Evolutionary conservation across 2,888 invertebrate genomes (phyloP).

Genomic region (Drosophila melanocephala): DNA sequence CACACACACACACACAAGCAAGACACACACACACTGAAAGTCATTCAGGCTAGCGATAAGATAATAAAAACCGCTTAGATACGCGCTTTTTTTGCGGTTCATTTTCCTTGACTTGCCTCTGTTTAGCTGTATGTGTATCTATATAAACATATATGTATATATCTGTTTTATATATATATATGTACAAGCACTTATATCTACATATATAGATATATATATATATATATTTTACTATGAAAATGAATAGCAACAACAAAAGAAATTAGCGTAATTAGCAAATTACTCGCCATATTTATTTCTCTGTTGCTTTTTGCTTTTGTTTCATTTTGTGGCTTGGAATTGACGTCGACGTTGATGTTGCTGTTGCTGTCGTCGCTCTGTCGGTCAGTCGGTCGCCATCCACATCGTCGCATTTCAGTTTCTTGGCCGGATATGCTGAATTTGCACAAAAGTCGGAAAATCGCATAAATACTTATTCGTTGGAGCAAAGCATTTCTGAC

Average conservation of each 20-base stretch:
- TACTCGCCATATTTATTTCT: constrained; percentile 53
- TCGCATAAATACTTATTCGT: constrained; percentile 65
- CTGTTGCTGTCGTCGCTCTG: constrained; percentile 3
- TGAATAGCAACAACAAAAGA: constrained; percentile 75
- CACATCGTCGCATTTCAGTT: constrained; percentile 73
- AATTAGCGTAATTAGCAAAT: constrained; percentile 81
- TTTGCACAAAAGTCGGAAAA: constrained; percentile 75
- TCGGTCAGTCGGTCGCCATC: constrained; percentile 54
- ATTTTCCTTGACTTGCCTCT: constrained; percentile 32
- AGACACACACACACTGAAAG: constrained; percentile 39
- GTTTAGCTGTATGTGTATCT: constrained; percentile 9
- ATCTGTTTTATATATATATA: constrained; percentile 22
- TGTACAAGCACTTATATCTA: neutral
- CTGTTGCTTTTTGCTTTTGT: constrained; percentile 5
- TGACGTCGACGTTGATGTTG: constrained; percentile 21
- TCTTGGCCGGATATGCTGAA: constrained; percentile 82
- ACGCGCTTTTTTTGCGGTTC: constrained; percentile 67
- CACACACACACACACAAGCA: constrained; percentile 7
- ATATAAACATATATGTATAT: constrained; percentile 12
- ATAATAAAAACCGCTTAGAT: constrained; percentile 81
- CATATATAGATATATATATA: constrained; percentile 22
- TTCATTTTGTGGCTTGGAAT: constrained; percentile 65
- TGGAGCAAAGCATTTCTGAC: constrained; percentile 24
- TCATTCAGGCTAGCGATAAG: constrained; percentile 74
- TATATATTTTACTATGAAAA: constrained; percentile 74